Conservation (phyloP, 2,797 vertebrate species). For the Glossophaga mutica region DNA sequence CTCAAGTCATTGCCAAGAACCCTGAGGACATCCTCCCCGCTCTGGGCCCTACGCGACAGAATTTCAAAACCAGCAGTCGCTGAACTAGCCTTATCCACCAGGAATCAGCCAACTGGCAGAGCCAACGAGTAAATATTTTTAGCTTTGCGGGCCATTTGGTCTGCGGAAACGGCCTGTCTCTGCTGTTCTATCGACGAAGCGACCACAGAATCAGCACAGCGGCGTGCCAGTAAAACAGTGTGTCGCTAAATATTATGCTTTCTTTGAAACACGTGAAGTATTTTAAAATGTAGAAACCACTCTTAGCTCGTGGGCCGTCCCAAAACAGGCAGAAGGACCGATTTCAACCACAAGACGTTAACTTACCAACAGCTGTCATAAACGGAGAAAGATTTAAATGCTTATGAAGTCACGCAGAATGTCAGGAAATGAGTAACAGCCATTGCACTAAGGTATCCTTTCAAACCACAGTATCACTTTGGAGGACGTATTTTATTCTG, state of each 20-base stretch:
- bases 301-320: no score
- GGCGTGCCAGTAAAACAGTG: not conserved
- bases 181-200: rapidly evolving
- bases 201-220: rapidly evolving
- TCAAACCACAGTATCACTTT: not conserved
- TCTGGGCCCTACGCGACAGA: no score
- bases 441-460: not conserved
- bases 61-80: not conserved
- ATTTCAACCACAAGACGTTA: no score
- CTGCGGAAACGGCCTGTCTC: not conserved
- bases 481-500: not conserved
- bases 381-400: no score
- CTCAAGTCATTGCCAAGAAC: not conserved
- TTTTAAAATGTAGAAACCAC: no score
- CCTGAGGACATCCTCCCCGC: no score
- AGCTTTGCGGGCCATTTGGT: no score
- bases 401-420: no score
- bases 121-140: not conserved
- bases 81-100: not conserved
- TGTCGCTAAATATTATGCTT: not conserved
- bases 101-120: rapidly evolving
- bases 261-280: no score
- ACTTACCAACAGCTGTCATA: no score
- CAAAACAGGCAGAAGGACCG: no score
- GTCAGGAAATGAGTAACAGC: no score